Evolutionary conservation across 2,113 vertebrate genomes (phyloP).

Genomic region (Haemorhous mexicanus): DNA sequence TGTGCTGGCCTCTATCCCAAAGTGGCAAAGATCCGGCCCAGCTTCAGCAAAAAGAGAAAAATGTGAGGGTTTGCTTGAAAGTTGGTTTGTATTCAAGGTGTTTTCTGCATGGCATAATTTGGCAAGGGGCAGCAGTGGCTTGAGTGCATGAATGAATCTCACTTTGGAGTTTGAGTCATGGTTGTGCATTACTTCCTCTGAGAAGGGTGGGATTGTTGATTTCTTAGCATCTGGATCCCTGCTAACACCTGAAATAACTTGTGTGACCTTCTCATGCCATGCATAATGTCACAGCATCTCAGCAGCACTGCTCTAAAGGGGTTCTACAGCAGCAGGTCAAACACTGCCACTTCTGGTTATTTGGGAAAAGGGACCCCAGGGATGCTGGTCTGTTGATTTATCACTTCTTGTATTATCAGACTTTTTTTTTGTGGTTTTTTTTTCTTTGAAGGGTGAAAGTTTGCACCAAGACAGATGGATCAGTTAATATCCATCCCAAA

Average conservation of each 20-base stretch:
- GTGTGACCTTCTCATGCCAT: neutral
- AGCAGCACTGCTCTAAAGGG: neutral
- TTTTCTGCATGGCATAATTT: neutral
- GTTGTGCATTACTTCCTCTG: neutral
- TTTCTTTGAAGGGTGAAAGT: slow-evolving; percentile 83
- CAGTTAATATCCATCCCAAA: slow-evolving; percentile 93
- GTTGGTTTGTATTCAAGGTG: neutral
- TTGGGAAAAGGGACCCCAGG: neutral
- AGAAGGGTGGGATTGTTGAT: neutral
- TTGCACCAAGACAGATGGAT: slow-evolving; percentile 91
- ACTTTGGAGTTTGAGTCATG: neutral
- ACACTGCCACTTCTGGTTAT: neutral
- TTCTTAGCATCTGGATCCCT: neutral
- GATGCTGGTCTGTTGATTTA: neutral
- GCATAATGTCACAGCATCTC: neutral
- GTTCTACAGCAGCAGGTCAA: neutral
- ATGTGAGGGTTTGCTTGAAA: slow-evolving; percentile 78
- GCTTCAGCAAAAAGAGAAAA: slow-evolving; percentile 87
- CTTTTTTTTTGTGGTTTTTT: neutral
- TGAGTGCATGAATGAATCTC: neutral
- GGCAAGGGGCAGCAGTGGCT: neutral
- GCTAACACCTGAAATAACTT: neutral
- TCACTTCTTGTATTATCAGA: neutral
- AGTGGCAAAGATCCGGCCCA: slow-evolving; percentile 92
- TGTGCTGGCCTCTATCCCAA: slow-evolving; percentile 97